Evolutionary conservation across 2,888 invertebrate species (phyloP), one percentile per base, ranked within the genome.

Genomic region (Diogma glabrata): DNA sequence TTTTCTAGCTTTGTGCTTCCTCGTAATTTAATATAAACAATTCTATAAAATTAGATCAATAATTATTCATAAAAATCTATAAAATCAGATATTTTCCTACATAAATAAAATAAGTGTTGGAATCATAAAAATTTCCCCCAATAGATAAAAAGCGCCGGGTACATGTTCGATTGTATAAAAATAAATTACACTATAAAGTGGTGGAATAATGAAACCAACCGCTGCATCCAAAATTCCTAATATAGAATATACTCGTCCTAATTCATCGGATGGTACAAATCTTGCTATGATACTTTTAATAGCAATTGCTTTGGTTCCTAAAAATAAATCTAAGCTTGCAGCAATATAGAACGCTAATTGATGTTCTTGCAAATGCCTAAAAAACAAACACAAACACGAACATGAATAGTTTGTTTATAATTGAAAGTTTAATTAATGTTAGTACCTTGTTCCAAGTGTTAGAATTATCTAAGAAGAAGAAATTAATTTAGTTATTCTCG

Each of bases 221-320:
- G 69, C 60, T 1, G 67, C 68, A 47, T 70, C 68, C 17, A 65
- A 64, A 8, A 70, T 63, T n/a, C 68, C 67, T 47, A 70, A 64
- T 7, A 70, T 63, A 5, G 60, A 60, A 57, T 58, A 61, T 30
- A 60, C 26, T 12, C 57, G 55, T 17, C 58, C 67, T 4, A 70
- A 55, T 52, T 70, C 70, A 36, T 67, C 67, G 3, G 61, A 62
- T n/a, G 58, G 63, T 0, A 70, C 67, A 52, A 67, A 64, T 49
- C 64, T 64, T 7, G 69, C 65, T 0, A 69, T 65, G 24, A 70
- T 65, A 1, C 67, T 60, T 55, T 69, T 70, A 6, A 69, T 65
- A 4, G 68, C 66, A 46, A 70, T 68, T 2, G 66, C 61, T 26
- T 67, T 64, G 14, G 67, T 52, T 16, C 64, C 65, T 19, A 65